Evolutionary conservation across 2,113 vertebrate species (phyloP).

Genomic region (Cyanocitta stelleri): DNA sequence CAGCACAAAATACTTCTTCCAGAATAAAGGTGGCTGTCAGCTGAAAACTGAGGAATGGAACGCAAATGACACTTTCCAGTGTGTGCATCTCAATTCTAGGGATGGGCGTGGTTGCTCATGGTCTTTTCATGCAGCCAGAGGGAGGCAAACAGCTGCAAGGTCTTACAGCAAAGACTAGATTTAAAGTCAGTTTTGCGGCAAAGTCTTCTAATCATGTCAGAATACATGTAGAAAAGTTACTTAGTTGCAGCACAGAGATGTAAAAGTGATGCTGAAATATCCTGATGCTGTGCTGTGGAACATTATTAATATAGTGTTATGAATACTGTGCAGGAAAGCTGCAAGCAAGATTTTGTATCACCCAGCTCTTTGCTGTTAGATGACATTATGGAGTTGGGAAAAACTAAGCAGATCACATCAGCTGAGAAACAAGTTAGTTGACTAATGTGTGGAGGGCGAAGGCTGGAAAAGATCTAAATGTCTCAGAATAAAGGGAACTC

Average conservation of each 20-base stretch:
- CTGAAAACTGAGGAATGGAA: neutral
- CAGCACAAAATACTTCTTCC: rapidly evolving
- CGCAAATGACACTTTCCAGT: neutral
- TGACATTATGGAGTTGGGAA: neutral
- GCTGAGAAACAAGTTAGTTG: conserved; percentile 21
- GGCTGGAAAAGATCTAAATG: neutral
- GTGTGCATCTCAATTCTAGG: neutral
- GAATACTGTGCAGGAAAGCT: neutral
- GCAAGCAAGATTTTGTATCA: neutral
- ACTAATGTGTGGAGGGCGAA: neutral
- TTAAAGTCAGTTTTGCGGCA: neutral
- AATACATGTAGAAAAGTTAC: neutral
- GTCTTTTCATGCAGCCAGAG: neutral
- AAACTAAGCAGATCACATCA: neutral
- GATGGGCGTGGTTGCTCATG: rapidly evolving
- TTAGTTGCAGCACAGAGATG: neutral
- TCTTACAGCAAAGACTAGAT: neutral
- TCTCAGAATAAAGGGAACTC: neutral
- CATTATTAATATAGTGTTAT: neutral
- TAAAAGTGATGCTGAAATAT: neutral
- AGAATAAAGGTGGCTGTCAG: neutral
- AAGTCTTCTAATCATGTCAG: neutral
- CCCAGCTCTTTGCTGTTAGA: neutral
- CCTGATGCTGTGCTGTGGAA: neutral
- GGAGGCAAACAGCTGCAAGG: neutral